A percentile compares a stretch with the other conserved stretches of the same genome.
Conservation (phyloP, 2,888 invertebrate species). For the Pheosia tremula region DNA sequence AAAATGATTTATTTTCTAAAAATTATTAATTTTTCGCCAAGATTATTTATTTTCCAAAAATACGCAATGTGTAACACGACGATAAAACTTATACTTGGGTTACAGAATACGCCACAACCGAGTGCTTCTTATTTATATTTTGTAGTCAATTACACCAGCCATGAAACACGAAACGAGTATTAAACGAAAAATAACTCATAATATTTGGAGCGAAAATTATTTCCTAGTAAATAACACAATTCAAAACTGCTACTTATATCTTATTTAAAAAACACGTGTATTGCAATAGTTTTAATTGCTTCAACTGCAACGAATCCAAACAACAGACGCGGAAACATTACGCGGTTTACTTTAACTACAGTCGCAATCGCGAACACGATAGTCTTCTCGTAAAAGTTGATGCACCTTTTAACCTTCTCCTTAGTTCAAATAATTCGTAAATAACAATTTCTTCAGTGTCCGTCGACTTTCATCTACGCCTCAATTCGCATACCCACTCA, state of each 20-base stretch:
- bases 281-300: slow-evolving; percentile 38
- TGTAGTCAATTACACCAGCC: background rate
- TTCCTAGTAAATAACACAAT: slow-evolving; percentile 35
- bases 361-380: background rate
- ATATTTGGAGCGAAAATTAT: slow-evolving; percentile 56
- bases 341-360: background rate
- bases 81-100: too few relatives aligned
- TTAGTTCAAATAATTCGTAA: slow-evolving; percentile 20
- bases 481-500: slow-evolving; percentile 39
- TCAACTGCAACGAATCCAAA: slow-evolving; percentile 26
- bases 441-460: slow-evolving; percentile 42
- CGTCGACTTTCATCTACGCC: slow-evolving; percentile 53
- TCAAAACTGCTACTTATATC: slow-evolving; percentile 31
- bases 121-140: background rate
- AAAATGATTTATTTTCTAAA: too few relatives aligned
- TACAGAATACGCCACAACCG: too few relatives aligned
- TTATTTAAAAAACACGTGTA: slow-evolving; percentile 31
- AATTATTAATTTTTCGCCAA: too few relatives aligned
- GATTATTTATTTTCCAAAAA: too few relatives aligned
- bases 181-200: slow-evolving; percentile 32
- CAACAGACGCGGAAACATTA: slow-evolving; percentile 25
- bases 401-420: too few relatives aligned
- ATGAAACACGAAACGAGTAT: slow-evolving; percentile 42
- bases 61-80: too few relatives aligned
- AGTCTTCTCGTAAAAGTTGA: too few relatives aligned